Conservation (phyloP, 2,888 invertebrate genomes). For the Caenorhabditis sp. region DNA sequence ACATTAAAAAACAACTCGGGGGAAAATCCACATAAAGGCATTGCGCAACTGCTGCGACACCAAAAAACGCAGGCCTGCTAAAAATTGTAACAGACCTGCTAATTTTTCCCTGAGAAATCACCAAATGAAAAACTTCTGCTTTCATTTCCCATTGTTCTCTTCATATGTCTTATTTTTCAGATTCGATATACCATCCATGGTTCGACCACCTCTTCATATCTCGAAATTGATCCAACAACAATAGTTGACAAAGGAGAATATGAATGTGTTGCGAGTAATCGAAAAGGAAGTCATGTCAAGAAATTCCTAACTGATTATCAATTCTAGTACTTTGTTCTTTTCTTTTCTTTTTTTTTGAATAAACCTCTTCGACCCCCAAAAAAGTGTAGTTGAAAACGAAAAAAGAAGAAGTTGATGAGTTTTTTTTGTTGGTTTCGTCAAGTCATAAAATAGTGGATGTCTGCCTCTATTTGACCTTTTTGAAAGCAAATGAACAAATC, state of each 20-base stretch:
- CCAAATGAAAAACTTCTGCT: too few relatives aligned
- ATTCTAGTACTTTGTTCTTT: slow-evolving; percentile 12
- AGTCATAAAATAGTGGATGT: slow-evolving; percentile 9
- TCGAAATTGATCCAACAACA: slow-evolving; percentile 45
- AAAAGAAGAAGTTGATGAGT: neutral
- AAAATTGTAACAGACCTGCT: too few relatives aligned
- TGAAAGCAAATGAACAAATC: neutral
- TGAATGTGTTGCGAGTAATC: slow-evolving; percentile 44
- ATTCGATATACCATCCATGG: slow-evolving; percentile 32
- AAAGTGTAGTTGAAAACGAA: neutral
- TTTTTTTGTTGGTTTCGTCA: too few relatives aligned
- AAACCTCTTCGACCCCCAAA: neutral
- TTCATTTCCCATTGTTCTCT: too few relatives aligned
- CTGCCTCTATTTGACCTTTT: slow-evolving; percentile 2
- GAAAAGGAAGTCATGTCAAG: slow-evolving; percentile 30
- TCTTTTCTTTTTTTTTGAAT: slow-evolving; percentile 1
- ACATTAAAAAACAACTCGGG: too few relatives aligned
- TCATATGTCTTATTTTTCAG: too few relatives aligned
- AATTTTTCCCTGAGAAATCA: too few relatives aligned
- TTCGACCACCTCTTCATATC: slow-evolving; percentile 20
- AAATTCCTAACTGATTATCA: slow-evolving; percentile 36
- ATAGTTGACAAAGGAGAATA: slow-evolving; percentile 49
- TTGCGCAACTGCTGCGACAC: too few relatives aligned
- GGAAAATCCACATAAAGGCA: too few relatives aligned
- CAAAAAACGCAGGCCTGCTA: too few relatives aligned